Percentiles rank a stretch among this genome's conserved stretches.
Evolutionary conservation across 2,888 invertebrate species (phyloP).

Genomic region (Copidosoma aretas): DNA sequence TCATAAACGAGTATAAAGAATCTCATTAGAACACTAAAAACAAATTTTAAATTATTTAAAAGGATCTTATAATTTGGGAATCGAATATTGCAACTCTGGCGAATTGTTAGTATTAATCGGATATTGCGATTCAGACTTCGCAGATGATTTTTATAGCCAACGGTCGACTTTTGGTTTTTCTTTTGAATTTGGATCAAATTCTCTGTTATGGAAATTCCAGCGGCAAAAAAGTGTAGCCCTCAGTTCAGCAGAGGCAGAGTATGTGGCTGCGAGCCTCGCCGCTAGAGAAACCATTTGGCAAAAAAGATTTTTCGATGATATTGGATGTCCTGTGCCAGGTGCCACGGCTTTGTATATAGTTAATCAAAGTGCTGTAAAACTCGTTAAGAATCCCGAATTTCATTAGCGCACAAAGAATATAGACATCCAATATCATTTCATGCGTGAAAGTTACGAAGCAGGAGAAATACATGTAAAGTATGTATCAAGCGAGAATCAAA

Average conservation of each 20-base stretch:
- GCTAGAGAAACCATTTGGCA: conserved; percentile 46
- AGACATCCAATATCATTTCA: neutral
- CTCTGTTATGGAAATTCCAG: neutral
- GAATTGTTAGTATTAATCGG: neutral
- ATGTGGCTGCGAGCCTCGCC: conserved; percentile 46
- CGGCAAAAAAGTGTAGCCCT: conserved; percentile 7
- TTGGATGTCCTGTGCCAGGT: conserved; percentile 24
- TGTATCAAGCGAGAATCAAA: neutral
- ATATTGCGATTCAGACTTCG: conserved; percentile 2
- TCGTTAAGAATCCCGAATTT: neutral
- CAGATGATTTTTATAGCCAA: neutral
- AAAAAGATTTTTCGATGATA: conserved; percentile 40
- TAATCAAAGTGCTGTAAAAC: conserved; percentile 3
- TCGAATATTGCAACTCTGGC: no score
- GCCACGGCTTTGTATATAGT: neutral
- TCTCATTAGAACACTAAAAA: neutral
- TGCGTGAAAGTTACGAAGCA: neutral
- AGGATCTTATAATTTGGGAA: no score
- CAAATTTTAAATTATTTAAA: neutral
- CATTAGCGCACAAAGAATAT: neutral
- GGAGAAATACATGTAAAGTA: neutral
- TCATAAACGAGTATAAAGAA: neutral
- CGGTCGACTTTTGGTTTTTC: neutral
- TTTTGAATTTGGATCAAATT: neutral
- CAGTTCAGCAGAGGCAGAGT: conserved; percentile 47